Base-by-base conservation (phyloP, 2,113 vertebrate species). In the Platanista minor region DNA sequence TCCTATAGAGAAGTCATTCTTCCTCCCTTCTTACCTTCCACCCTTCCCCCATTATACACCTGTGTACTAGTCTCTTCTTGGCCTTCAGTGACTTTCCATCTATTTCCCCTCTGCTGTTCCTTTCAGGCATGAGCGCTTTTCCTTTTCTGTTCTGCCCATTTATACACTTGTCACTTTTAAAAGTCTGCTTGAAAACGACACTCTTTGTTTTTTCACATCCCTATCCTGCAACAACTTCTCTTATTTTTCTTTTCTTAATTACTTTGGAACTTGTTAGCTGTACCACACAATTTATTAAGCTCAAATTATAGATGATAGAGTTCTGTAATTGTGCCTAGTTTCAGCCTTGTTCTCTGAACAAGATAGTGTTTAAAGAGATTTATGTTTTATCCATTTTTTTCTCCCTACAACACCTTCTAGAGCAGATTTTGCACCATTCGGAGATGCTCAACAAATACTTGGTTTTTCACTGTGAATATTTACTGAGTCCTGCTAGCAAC, bases 191-290 rank as follows among this genome's bases (percentile, higher is more conserved):
- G 25, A 78, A 83, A 80, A 33, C 9, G 36, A 31, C 7, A 41
- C 3, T 18, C 18, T 90, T 64, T 29, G 7, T 66, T 72, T 54
- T 61, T 72, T 66, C 59, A 86, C 21, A 15, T 77, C 23, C 6
- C 14, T 85, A n/a, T n/a, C 18, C 62, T 82, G 72, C 21, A 72
- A 64, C 8, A 75, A 5, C 6, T 27, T 82, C 46, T 88, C 71
- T 90, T 31, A 29, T 94, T 94, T 81, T 96, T 81, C 27, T 93
- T 87, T 87, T 77, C 85, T 85, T 80, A 72, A 86, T 96, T 92
- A 31, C 49, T 93, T 95, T 66, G 81, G 54, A 86, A 86, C 14
- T 82, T 97, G 83, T 84, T 61, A 94, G 69, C 31, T 93, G 39
- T 41, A 49, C 27, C 33, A 92, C 27, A 41, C 61, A 78, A 39